phyloP scores from a whole-genome alignment of 1,140 invertebrate genomes.

The Agrypnia vestita region DNA sequence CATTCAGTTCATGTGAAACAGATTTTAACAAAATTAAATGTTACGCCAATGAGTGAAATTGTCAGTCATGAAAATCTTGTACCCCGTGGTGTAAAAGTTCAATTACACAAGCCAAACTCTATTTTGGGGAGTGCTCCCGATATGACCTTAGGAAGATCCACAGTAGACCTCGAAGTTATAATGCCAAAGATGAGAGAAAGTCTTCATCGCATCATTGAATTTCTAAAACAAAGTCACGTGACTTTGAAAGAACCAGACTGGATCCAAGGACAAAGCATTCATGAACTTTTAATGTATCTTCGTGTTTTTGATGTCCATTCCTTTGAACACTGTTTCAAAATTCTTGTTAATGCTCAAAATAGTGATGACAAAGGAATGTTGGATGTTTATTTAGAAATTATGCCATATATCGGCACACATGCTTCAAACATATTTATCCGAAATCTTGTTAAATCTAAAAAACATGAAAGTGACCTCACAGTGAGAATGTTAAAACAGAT shows the following conservation, averaged over 20 bases:
- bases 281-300: conserved; percentile 64
- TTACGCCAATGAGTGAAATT: conserved; percentile 14
- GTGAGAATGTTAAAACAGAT: conserved; percentile 65
- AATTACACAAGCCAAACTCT: neutral
- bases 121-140: conserved; percentile 61
- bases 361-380: conserved; percentile 50
- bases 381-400: conserved; percentile 65
- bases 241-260: conserved; percentile 63
- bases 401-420: conserved; percentile 68
- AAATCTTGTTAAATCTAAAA: conserved; percentile 63
- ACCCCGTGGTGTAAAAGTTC: conserved; percentile 3
- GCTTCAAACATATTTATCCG: conserved; percentile 65
- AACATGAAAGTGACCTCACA: conserved; percentile 61
- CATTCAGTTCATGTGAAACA: conserved; percentile 67
- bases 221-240: conserved; percentile 66
- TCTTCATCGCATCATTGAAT: conserved; percentile 64
- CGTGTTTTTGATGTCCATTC: conserved; percentile 63
- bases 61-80: neutral
- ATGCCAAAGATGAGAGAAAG: conserved; percentile 64
- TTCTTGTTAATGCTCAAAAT: conserved; percentile 31
- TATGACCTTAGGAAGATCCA: conserved; percentile 64
- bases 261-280: conserved; percentile 65
- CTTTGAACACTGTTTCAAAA: conserved; percentile 62
- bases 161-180: conserved; percentile 61
- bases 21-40: conserved; percentile 49